A percentile compares a stretch with the other conserved stretches of the same genome.
These are phyloP conservation scores for Periophthalmodon schlosseri DNA, from an alignment of 2,113 vertebrate species.

Conservation along the genomic window DNA sequence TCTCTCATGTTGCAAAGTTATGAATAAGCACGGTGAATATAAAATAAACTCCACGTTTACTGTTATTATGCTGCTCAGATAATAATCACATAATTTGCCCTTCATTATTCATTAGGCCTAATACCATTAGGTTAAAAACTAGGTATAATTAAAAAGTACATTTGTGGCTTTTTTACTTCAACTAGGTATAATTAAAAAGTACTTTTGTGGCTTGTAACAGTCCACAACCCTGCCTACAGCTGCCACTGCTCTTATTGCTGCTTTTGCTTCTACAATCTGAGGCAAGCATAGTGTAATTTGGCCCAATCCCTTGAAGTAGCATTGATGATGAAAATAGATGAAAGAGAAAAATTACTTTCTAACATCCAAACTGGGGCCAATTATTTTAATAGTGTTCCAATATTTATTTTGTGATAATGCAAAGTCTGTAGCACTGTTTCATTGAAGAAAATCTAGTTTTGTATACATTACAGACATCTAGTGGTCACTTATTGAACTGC, in stretches of 20 bases:
- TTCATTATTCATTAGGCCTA: background rate
- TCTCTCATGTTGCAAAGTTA: slow-evolving; percentile 19
- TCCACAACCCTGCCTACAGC: background rate
- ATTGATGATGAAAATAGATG: too few relatives aligned
- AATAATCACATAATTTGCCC: too few relatives aligned
- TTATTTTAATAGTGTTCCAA: background rate
- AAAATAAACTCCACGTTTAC: background rate
- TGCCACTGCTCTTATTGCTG: background rate
- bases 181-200: too few relatives aligned
- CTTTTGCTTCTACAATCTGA: background rate
- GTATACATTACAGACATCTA: slow-evolving; percentile 51
- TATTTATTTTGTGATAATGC: background rate
- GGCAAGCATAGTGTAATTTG: background rate
- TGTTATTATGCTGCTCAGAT: too few relatives aligned
- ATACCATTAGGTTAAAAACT: background rate
- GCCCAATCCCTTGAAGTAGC: too few relatives aligned
- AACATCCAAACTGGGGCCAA: background rate
- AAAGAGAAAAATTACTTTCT: too few relatives aligned
- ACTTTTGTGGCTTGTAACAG: too few relatives aligned
- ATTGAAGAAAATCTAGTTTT: background rate
- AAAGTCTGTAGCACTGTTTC: background rate
- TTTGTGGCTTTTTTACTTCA: too few relatives aligned
- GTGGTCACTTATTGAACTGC: slow-evolving; percentile 16
- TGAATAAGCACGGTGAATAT: background rate
- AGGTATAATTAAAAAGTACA: background rate